A percentile compares a stretch with the other conserved stretches of the same genome.
These are phyloP conservation scores for Nephrotoma flavescens DNA, from an alignment of 2,888 invertebrate genomes.

Conservation along the genomic window DNA sequence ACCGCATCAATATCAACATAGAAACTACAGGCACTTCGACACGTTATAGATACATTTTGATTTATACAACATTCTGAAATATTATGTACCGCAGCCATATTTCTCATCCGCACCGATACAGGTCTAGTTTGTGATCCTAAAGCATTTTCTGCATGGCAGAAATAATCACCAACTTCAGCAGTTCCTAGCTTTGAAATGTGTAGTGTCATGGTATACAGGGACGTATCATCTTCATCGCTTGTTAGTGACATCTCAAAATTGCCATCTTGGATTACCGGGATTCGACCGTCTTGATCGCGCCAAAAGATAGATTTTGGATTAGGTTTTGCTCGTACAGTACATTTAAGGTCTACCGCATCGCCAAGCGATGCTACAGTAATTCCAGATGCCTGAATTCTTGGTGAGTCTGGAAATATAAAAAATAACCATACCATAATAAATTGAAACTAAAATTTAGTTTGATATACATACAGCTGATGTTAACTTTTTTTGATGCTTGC, in stretches of 20 bases:
- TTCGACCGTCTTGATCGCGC: constrained; percentile 57
- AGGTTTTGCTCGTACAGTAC: constrained; percentile 63
- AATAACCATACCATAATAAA: not conserved
- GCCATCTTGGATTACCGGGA: constrained; percentile 62
- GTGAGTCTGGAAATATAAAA: constrained; percentile 42
- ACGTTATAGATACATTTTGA: constrained; percentile 61
- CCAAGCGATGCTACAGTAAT: constrained; percentile 64
- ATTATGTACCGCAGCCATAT: constrained; percentile 46
- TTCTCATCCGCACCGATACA: constrained; percentile 55
- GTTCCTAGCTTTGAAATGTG: constrained; percentile 56
- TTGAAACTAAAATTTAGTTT: not conserved
- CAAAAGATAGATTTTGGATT: constrained; percentile 70
- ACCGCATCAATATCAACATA: constrained; percentile 71
- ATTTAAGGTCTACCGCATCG: constrained; percentile 61
- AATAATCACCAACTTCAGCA: constrained; percentile 64
- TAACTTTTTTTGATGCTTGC: constrained; percentile 66
- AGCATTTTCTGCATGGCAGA: constrained; percentile 72
- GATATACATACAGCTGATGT: constrained; percentile 59
- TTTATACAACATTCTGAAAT: constrained; percentile 68
- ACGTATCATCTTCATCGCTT: constrained; percentile 45
- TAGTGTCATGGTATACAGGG: constrained; percentile 58
- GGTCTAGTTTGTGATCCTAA: constrained; percentile 59
- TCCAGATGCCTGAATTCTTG: constrained; percentile 60
- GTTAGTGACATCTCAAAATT: constrained; percentile 51
- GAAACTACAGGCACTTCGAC: constrained; percentile 72